These are phyloP conservation scores for Herpailurus yagouaroundi DNA, from an alignment of 2,113 vertebrate genomes.

Conservation along the genomic window DNA sequence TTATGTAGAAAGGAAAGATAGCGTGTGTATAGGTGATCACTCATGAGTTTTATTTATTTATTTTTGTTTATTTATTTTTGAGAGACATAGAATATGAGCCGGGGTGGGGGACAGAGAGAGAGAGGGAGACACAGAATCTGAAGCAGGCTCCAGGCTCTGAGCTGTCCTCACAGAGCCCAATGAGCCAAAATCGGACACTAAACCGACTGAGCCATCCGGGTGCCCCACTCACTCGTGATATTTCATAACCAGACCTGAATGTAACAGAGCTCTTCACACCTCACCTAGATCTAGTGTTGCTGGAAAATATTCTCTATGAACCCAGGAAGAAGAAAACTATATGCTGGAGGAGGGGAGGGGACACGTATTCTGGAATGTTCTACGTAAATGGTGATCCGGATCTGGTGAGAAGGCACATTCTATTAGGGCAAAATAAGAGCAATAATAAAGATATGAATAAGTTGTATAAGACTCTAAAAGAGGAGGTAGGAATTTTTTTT, in stretches of 20 bases:
- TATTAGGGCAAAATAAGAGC: not conserved
- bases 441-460: not conserved
- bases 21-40: not conserved
- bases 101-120: too few species aligned
- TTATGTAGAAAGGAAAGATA: not conserved
- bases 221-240: not conserved
- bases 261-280: not conserved
- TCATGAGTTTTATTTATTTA: not conserved
- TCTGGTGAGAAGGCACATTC: not conserved
- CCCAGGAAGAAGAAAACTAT: not conserved
- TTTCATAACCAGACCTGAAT: not conserved
- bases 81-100: too few species aligned
- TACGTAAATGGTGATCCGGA: not conserved
- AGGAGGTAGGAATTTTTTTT: not conserved
- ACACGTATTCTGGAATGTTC: not conserved
- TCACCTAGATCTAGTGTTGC: not conserved
- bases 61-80: too few species aligned
- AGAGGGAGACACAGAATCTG: too few species aligned
- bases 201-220: too few species aligned
- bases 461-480: not conserved
- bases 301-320: not conserved
- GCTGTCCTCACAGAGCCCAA: too few species aligned
- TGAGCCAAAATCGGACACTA: too few species aligned
- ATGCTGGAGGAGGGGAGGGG: not conserved
- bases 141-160: too few species aligned